Conservation (phyloP, 2,113 vertebrate genomes). For the Trogon melanurus region DNA sequence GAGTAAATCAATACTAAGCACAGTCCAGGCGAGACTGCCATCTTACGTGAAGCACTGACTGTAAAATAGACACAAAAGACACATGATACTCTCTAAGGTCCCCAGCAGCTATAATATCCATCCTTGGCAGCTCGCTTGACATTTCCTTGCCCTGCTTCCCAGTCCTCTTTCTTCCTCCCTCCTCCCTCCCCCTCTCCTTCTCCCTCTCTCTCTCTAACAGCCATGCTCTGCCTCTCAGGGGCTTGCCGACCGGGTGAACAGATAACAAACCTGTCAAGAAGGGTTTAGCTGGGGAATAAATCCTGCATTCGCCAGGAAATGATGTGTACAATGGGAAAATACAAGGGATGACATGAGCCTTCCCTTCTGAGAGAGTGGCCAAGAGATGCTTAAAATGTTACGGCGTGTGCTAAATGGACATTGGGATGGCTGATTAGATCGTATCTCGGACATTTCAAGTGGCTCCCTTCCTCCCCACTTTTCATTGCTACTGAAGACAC, state of each 20-base stretch:
- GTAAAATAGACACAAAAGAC: constrained; percentile 85
- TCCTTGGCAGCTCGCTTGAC: constrained; percentile 90
- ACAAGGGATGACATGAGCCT: constrained; percentile 79
- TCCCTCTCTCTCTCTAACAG: constrained; percentile 77
- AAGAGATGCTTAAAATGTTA: constrained; percentile 79
- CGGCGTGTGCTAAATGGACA: constrained; percentile 74
- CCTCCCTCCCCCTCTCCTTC: constrained; percentile 37
- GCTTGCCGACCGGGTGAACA: constrained; percentile 83
- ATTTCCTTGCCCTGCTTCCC: constrained; percentile 88
- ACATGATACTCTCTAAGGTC: constrained; percentile 81
- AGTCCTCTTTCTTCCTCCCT: constrained; percentile 64
- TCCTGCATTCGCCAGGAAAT: constrained; percentile 82
- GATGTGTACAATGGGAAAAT: constrained; percentile 82
- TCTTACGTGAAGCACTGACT: constrained; percentile 81
- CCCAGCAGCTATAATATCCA: constrained; percentile 89
- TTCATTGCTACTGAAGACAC: constrained; percentile 49
- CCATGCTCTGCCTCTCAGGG: constrained; percentile 82
- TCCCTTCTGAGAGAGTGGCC: constrained; percentile 77
- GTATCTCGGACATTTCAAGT: constrained; percentile 76
- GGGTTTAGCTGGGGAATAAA: constrained; percentile 85
- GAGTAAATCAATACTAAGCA: constrained; percentile 80
- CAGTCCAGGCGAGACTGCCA: constrained; percentile 78
- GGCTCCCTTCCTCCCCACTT: constrained; percentile 71
- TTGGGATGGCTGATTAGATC: constrained; percentile 84
- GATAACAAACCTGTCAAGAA: constrained; percentile 92